phyloP scores from a whole-genome alignment of 2,888 invertebrate genomes.

The Myathropa florea region DNA sequence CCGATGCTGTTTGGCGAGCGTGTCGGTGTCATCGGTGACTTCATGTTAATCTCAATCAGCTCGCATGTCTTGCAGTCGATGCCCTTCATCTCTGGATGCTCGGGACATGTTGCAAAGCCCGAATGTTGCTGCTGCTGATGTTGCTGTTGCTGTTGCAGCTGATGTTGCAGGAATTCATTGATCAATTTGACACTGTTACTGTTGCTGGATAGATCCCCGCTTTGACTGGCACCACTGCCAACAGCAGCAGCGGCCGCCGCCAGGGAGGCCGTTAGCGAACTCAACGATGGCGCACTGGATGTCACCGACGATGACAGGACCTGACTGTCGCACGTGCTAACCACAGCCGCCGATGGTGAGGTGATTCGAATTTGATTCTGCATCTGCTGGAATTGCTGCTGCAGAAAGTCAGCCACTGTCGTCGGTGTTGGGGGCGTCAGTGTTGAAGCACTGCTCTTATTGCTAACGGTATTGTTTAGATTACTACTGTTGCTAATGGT shows the following conservation, averaged over 20 bases:
- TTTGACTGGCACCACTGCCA: constrained; percentile 16
- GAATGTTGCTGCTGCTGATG: constrained; percentile 73
- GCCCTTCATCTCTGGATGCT: constrained; percentile 78
- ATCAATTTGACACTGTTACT: constrained; percentile 77
- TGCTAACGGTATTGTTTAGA: constrained; percentile 62
- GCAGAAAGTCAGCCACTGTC: constrained; percentile 64
- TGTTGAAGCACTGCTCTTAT: constrained; percentile 69
- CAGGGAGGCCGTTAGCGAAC: constrained; percentile 78
- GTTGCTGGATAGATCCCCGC: constrained; percentile 67
- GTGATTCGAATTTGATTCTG: constrained; percentile 64
- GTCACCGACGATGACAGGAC: constrained; percentile 52
- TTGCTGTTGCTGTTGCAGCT: constrained; percentile 75
- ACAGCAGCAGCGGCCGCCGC: constrained; percentile 74
- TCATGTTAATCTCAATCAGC: constrained; percentile 75
- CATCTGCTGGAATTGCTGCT: constrained; percentile 69
- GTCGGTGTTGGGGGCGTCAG: constrained; percentile 75
- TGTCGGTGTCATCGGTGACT: constrained; percentile 74
- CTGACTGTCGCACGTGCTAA: constrained; percentile 61
- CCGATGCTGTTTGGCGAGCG: constrained; percentile 73
- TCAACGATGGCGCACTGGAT: constrained; percentile 65
- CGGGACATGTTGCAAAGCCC: constrained; percentile 74
- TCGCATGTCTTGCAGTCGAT: constrained; percentile 80
- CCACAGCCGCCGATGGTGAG: constrained; percentile 64
- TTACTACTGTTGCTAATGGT: constrained; percentile 38
- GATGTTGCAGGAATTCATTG: constrained; percentile 79